Evolutionary conservation across 2,113 vertebrate genomes (phyloP), one percentile per base, ranked within the genome.

Genomic region (Zeus faber): DNA sequence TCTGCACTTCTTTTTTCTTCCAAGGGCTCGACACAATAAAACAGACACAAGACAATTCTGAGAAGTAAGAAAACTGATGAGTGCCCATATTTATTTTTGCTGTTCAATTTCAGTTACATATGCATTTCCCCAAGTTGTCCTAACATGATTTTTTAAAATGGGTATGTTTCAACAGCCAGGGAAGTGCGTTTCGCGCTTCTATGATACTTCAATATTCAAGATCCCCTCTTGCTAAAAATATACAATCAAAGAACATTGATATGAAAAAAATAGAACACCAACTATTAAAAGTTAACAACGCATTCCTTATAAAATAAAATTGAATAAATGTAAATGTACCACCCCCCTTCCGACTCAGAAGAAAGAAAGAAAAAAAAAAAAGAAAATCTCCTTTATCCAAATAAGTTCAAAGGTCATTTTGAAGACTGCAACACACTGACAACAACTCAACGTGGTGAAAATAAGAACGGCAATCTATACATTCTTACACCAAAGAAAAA

Each of bases 71-170:
- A 74, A 74, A 76, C 49, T 61, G 61, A 72, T 23, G 16, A 61
- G 74, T 81, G 76, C 85, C 68, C 71, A 80, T 87, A 68, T 89
- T 90, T 89, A 88, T 90, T 90, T 58, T 14, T 11, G 11, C n/a
- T 37, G 33, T 37, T 37, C 33, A 37, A 5, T 14, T 37, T 37
- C 33, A 37, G 13, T 14, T 14, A 37, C 31, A 33, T 4, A 33
- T 33, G 31, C 2, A 3, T 33, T 33, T 33, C 13, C 2, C 2
- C 2, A 2, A 33, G 31, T 33, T 2, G 31, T 33, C 31, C n/a
- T n/a, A n/a, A n/a, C n/a, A n/a, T n/a, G n/a, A n/a, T n/a, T n/a
- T n/a, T n/a, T n/a, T n/a, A n/a, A n/a, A n/a, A n/a, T n/a, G n/a
- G n/a, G n/a, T n/a, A n/a, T n/a, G n/a, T n/a, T 33, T 9, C 13